Evolutionary conservation across 2,888 invertebrate species (phyloP).

Genomic region (Pollenia angustigena): DNA sequence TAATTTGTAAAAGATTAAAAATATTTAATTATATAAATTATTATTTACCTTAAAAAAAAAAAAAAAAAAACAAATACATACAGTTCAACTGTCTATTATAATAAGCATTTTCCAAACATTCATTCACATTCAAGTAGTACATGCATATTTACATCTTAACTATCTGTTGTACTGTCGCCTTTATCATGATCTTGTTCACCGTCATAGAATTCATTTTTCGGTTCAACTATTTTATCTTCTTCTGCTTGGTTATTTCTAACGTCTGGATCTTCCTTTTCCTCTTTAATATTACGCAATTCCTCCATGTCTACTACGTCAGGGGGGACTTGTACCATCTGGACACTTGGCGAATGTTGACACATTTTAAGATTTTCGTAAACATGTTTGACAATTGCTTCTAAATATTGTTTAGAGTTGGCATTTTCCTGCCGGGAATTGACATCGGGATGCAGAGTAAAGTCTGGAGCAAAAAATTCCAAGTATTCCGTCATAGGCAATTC

Average conservation of each 20-base stretch:
- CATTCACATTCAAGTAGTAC: not conserved
- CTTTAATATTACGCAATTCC: slow-evolving; percentile 85
- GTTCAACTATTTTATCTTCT: slow-evolving; percentile 92
- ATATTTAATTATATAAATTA: not conserved
- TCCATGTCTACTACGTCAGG: slow-evolving; percentile 91
- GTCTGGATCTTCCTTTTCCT: slow-evolving; percentile 92
- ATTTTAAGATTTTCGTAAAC: slow-evolving; percentile 97
- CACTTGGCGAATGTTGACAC: slow-evolving; percentile 96
- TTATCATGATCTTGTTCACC: slow-evolving; percentile 96
- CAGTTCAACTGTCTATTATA: slow-evolving; percentile 43
- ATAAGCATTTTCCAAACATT: not conserved
- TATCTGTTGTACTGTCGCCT: slow-evolving; percentile 84
- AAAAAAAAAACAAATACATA: slow-evolving; percentile 22
- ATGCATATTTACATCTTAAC: slow-evolving; percentile 73
- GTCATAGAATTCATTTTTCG: slow-evolving; percentile 94
- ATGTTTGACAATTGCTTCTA: slow-evolving; percentile 95
- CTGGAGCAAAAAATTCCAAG: slow-evolving; percentile 98
- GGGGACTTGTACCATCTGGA: slow-evolving; percentile 98
- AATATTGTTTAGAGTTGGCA: slow-evolving; percentile 97
- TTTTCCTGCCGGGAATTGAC: slow-evolving; percentile 94
- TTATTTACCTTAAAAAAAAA: not conserved
- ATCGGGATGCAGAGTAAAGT: slow-evolving; percentile 97
- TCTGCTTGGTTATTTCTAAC: slow-evolving; percentile 91
- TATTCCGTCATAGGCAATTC: slow-evolving; percentile 98
- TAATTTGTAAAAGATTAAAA: not conserved